Base-by-base conservation (phyloP, 2,797 vertebrate genomes). In the Paguma larvata region DNA sequence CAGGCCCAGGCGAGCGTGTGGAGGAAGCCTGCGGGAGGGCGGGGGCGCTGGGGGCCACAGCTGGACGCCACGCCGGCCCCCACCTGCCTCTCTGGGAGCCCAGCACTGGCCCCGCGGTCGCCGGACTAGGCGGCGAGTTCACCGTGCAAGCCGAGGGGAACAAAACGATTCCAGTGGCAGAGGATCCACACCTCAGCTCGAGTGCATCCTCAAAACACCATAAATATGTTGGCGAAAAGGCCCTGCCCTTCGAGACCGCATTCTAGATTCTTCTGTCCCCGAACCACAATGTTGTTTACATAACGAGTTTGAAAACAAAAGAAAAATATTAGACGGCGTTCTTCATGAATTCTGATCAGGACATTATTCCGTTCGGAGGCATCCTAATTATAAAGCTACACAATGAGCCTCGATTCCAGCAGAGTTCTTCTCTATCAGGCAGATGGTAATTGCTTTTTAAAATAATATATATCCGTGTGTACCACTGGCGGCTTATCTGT, bases 401-500 rank as follows among this genome's bases (percentile, higher is more conserved):
- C 70, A 85, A 95, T 94, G 91, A 96, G 85, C 79, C 83, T 97
- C 93, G 67, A 84, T 95, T 93, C 90, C 94, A 97, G 16, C 92
- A 92, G 90, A 96, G 84, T 46, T 67, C 77, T 94, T 92, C 90
- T 86, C 75, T 62, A 91, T 85, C 70, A 78, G 90, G 73, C 92
- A 97, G 85, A 96, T 92, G 85, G 88, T 95, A 97, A 98, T 97
- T 97, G 97, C 93, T 95, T 98, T 97, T 98, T 97, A 84, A 94
- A 96, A 96, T 87, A 5, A 59, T 59, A 59, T 23, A 70, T 41
- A 59, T 85, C 15, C 63, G 15, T 92, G 68, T 85, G 77, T 73
- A 51, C 59, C 63, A 34, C 73, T 65, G 44, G 0, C 56, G 72
- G 92, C 96, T 95, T 97, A 91, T 91, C 97, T 92, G 73, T 91